Conservation (phyloP, 2,888 invertebrate genomes). For the Blastobasis adustella region DNA sequence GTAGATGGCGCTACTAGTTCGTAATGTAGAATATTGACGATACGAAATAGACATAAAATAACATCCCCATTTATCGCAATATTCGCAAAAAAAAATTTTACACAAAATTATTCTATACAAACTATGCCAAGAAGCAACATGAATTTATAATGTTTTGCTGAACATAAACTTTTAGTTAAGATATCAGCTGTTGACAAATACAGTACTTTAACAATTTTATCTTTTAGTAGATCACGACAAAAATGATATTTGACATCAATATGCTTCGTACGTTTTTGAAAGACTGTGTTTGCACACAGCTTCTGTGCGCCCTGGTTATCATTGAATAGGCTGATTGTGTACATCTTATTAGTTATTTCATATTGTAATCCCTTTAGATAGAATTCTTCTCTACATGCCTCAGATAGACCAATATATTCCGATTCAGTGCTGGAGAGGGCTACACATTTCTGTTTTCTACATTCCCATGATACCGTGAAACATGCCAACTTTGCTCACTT, state of each 20-base stretch:
- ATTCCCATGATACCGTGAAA: constrained; percentile 1
- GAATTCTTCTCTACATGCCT: constrained; percentile 8
- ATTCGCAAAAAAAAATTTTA: neutral
- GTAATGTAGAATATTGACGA: too few relatives aligned
- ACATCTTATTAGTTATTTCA: constrained; percentile 4
- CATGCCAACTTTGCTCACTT: too few relatives aligned
- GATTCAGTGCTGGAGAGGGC: constrained; percentile 5
- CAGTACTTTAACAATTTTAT: constrained; percentile 2
- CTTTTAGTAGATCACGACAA: constrained; percentile 1
- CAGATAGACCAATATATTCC: constrained; percentile 8
- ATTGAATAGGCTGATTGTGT: neutral
- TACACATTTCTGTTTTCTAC: constrained; percentile 7
- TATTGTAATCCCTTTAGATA: constrained; percentile 6
- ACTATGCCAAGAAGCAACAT: neutral
- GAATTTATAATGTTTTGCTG: constrained; percentile 5
- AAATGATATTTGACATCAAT: constrained; percentile 6
- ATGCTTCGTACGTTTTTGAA: constrained; percentile 4
- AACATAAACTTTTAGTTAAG: constrained; percentile 3
- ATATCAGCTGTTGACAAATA: constrained; percentile 5
- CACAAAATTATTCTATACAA: too few relatives aligned
- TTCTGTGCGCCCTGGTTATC: constrained; percentile 2
- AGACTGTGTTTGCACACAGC: neutral
- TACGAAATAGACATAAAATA: too few relatives aligned
- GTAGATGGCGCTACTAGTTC: too few relatives aligned
- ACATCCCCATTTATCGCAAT: too few relatives aligned